Conservation (phyloP, 2,797 vertebrate species). For the Amblyopsis hoosieri region DNA sequence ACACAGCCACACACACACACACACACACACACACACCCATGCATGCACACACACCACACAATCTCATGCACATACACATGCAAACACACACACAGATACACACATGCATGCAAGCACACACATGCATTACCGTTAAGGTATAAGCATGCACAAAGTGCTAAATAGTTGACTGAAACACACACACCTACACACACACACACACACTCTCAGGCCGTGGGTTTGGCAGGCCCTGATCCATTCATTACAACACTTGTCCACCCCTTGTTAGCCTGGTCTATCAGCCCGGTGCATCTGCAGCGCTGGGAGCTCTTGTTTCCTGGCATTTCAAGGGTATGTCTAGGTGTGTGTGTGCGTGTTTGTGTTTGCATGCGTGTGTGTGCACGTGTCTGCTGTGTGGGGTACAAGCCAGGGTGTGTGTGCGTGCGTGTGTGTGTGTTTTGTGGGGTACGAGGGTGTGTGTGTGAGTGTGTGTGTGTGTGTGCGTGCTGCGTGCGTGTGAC, state of each 20-base stretch:
- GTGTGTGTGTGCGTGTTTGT: not conserved
- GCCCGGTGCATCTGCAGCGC: conserved; percentile 41
- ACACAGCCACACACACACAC: conserved; percentile 58
- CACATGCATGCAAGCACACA: conserved; percentile 2
- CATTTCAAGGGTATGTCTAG: conserved; percentile 22
- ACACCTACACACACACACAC: not conserved
- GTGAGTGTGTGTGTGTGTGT: conserved; percentile 45
- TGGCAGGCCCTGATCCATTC: conserved; percentile 64
- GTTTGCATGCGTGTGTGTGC: not conserved
- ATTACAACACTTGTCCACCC: conserved; percentile 61
- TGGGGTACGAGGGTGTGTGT: conserved; percentile 25
- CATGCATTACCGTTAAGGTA: not conserved
- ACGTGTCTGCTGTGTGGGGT: conserved; percentile 1
- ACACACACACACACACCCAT: conserved; percentile 20
- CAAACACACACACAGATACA: conserved; percentile 10
- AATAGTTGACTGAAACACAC: not conserved
- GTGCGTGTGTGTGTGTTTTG: conserved; percentile 13
- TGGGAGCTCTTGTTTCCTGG: conserved; percentile 33
- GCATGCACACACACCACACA: conserved; percentile 31
- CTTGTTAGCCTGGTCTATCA: conserved; percentile 54
- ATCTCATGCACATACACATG: conserved; percentile 10
- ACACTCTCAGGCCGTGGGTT: conserved; percentile 25
- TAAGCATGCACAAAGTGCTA: not conserved
- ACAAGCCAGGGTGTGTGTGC: conserved; percentile 11
- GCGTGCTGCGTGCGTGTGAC: conserved; percentile 63